Evolutionary conservation across 1,140 invertebrate genomes (phyloP).

Genomic region (Hesperophylax magnus): DNA sequence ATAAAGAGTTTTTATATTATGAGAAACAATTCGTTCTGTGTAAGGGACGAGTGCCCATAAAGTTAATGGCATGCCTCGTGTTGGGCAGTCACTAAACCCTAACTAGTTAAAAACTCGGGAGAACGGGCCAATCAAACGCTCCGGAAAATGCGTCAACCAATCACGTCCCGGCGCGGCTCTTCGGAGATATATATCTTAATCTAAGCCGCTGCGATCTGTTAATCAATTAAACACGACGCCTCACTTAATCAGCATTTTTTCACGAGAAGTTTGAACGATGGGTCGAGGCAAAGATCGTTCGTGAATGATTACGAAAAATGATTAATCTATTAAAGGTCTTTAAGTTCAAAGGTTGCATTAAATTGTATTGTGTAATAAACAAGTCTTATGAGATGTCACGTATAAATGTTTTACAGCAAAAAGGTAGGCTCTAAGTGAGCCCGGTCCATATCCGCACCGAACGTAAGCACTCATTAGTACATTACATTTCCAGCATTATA

Average conservation of each 20-base stretch:
- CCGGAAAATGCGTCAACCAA: slow-evolving; percentile 6
- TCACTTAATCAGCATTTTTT: too few relatives aligned
- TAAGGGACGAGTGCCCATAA: background rate
- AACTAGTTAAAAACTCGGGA: background rate
- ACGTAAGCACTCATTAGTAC: too few relatives aligned
- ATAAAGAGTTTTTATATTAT: background rate
- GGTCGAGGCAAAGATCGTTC: too few relatives aligned
- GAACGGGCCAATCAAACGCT: slow-evolving; percentile 4
- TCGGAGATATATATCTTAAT: too few relatives aligned
- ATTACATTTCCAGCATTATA: too few relatives aligned
- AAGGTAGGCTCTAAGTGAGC: slow-evolving; percentile 2
- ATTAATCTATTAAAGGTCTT: too few relatives aligned
- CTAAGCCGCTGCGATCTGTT: too few relatives aligned
- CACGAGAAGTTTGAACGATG: too few relatives aligned
- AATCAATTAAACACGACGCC: too few relatives aligned
- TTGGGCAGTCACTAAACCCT: background rate
- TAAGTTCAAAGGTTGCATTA: background rate
- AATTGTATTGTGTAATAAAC: too few relatives aligned
- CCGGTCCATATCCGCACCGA: too few relatives aligned
- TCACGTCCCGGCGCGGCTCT: background rate
- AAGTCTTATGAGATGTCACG: background rate
- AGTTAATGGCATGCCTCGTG: background rate
- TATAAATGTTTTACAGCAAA: background rate
- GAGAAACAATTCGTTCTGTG: background rate
- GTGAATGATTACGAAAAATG: too few relatives aligned